Conservation (phyloP, 2,797 vertebrate species). For the Agapornis canus region DNA sequence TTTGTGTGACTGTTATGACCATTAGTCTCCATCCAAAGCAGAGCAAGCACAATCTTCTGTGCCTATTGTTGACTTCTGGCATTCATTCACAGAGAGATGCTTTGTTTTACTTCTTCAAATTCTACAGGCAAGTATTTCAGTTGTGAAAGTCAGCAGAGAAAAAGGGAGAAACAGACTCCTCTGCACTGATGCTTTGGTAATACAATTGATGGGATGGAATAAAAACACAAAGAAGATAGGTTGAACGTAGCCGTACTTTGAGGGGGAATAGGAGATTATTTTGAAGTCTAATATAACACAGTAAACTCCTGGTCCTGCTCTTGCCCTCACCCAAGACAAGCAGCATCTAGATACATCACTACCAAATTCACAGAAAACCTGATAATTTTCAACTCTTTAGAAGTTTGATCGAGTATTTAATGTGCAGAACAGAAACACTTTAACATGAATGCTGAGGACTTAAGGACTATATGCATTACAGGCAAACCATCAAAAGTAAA, state of each 20-base stretch:
- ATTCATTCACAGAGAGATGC: background rate
- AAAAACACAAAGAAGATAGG: background rate
- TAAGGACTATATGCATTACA: background rate
- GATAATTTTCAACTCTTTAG: background rate
- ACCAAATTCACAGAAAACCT: background rate
- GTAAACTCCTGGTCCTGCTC: background rate
- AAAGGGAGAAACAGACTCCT: background rate
- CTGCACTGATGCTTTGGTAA: background rate
- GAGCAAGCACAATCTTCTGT: background rate
- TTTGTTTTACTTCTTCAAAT: background rate
- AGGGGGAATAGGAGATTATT: background rate
- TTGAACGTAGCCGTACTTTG: background rate
- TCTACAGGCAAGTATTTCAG: background rate
- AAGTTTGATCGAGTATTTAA: background rate
- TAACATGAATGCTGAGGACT: background rate
- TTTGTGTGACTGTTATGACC: background rate
- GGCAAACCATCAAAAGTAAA: background rate
- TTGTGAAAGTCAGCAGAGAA: background rate
- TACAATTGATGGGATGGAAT: background rate
- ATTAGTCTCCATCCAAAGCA: constrained; percentile 15
- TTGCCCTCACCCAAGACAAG: background rate
- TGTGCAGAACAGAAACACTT: background rate
- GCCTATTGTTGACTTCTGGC: background rate
- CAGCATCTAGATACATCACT: background rate
- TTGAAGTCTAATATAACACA: rapidly evolving